Base-by-base conservation (phyloP, 1,140 invertebrate genomes). In the Calosoma granatense region DNA sequence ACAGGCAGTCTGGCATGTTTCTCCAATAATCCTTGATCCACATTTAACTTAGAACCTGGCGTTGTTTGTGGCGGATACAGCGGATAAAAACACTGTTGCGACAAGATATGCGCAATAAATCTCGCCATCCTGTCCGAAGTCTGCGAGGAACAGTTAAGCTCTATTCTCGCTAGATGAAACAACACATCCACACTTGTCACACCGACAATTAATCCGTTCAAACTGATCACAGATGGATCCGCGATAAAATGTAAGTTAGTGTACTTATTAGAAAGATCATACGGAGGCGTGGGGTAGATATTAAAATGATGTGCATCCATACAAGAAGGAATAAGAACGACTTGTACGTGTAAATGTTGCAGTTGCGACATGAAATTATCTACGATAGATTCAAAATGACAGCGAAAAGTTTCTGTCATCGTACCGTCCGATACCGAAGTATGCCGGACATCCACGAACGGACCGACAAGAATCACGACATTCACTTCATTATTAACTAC, bases 251-350 rank as follows among this genome's bases (percentile, higher is more conserved):
- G 15, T 12, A 47, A 4, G 70, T 21, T 55, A 51, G 39, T 54
- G 74, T 14, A 89, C 64, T 86, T 85, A 9, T 74, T 54, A 60
- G 74, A 74, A 17, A 72, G 67, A 58, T 70, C 59, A 63, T 81
- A 87, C 4, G 89, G 80, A 3, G 86, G 85, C 1, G 90, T 92
- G 2, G 93, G 93, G 74, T 87, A 95, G 0, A 94, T 78, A 20
- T 81, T 76, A 55, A 85, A 75, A 59, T 88, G 82, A 70, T 90
- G 86, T 0, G 81, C 79, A 66, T 96, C 93, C 67, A 83, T 81
- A 26, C 75, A 74, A 14, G 86, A 91, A 4, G 90, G 77, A 22
- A 92, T 79, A 22, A 95, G 66, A 4, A 91, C 75, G 19, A 92
- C 74, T 64, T 88, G 77, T 22, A 84, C 86, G 22, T 72, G 71